Percentiles rank a stretch among this genome's conserved stretches.
Evolutionary conservation across 2,888 invertebrate species (phyloP).

Genomic region (Bimastos eiseni): DNA sequence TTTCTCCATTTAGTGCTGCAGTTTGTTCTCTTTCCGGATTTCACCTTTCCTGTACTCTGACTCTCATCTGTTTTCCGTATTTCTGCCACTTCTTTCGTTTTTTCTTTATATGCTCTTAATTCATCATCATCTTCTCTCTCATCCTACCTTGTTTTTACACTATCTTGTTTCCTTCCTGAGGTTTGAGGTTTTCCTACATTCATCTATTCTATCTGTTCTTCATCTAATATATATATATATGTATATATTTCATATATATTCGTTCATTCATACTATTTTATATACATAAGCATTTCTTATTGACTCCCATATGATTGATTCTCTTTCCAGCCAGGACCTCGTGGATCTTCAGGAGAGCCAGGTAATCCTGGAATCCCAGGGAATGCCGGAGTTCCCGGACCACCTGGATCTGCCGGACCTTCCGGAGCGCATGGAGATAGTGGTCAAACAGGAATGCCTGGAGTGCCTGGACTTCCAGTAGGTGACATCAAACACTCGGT

Average conservation of each 20-base stretch:
- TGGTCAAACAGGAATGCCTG: slow-evolving; percentile 37
- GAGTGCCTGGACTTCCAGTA: slow-evolving; percentile 35
- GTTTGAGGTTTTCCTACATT: background rate
- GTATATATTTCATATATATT: no score
- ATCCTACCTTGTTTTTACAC: background rate
- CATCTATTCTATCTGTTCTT: background rate
- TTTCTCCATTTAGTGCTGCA: background rate
- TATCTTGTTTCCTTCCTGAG: background rate
- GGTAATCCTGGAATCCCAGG: slow-evolving; percentile 34
- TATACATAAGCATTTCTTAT: background rate
- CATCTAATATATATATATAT: no score
- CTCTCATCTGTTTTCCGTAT: no score
- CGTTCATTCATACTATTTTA: no score
- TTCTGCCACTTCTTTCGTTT: background rate
- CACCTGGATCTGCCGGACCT: slow-evolving; percentile 34
- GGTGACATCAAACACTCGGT: slow-evolving; percentile 8
- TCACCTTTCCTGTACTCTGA: no score
- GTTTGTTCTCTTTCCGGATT: background rate
- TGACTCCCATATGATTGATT: background rate
- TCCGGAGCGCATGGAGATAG: slow-evolving; percentile 35
- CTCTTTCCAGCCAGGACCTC: slow-evolving; percentile 32
- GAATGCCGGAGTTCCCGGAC: slow-evolving; percentile 30
- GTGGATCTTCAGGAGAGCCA: slow-evolving; percentile 32
- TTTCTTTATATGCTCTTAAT: background rate
- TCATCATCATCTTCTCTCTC: background rate